Conservation (phyloP, 2,888 invertebrate genomes). For the Netelia inedita region DNA sequence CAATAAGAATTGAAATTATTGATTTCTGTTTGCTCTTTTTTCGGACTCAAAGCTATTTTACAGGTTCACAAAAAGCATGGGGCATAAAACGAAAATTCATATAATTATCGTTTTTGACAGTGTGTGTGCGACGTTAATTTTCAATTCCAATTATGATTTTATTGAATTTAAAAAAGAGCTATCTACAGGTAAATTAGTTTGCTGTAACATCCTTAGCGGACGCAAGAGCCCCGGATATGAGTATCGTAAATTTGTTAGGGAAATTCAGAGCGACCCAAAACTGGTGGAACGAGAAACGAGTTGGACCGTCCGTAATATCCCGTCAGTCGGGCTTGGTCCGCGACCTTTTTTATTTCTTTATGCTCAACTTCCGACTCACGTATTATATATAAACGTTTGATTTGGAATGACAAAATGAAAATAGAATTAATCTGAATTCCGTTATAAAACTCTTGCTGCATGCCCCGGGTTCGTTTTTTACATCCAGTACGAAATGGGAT, state of each 20-base stretch:
- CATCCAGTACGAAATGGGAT: too few relatives aligned
- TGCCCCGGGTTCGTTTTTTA: background rate
- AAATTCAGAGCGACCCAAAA: constrained; percentile 7
- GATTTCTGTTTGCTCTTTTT: too few relatives aligned
- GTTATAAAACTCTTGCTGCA: constrained; percentile 41
- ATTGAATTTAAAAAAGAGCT: background rate
- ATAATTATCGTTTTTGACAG: background rate
- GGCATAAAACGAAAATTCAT: too few relatives aligned
- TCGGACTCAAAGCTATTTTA: too few relatives aligned
- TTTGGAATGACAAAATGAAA: constrained; percentile 40
- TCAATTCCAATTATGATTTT: background rate
- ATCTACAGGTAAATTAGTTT: constrained; percentile 57
- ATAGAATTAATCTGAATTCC: constrained; percentile 9
- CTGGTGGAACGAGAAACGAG: constrained; percentile 12
- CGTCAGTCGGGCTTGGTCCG: background rate
- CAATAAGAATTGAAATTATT: too few relatives aligned
- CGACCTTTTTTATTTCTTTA: background rate
- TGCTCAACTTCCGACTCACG: background rate
- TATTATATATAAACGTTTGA: constrained; percentile 44
- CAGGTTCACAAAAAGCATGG: too few relatives aligned
- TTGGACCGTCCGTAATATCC: background rate
- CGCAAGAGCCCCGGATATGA: constrained; percentile 73
- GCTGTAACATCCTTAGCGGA: constrained; percentile 71
- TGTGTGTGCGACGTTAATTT: background rate
- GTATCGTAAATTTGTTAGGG: constrained; percentile 75